Base-by-base conservation (phyloP, 1,140 invertebrate genomes). In the Pseudomyrmex gracilis region DNA sequence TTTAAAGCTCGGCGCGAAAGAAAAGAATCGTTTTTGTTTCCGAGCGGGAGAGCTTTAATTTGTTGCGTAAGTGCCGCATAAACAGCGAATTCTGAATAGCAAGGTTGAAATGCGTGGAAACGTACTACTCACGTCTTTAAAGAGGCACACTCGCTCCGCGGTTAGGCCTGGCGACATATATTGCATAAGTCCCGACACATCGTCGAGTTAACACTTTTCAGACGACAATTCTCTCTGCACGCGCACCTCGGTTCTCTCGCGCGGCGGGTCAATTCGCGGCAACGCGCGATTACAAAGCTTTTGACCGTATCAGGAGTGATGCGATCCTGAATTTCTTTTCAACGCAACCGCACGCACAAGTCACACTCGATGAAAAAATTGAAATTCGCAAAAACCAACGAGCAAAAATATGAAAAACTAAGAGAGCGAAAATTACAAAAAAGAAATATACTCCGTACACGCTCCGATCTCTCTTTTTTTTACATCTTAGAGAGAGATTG, bases 111-210 rank as follows among this genome's bases (percentile, higher is more conserved):
- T n/a, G 73, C 60, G 47, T 43, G 55, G 63, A 57, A 73, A 77
- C 57, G 77, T 61, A 74, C 15, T 64, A 61, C 60, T 57, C 64
- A 13, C 51, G 71, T 55, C 64, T 71, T 86, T 87, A 86, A 84
- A 87, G 86, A 87, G 80, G 80, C 73, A 73, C 86, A 68, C 73
- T 86, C 80, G 66, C 60, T 87, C 43, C 47, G 45, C 60, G 3
- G 43, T 64, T 64, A 57, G 22, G 20, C 51, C n/a, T 10, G 60
- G 13, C 55, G 15, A 24, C 20, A 17, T 34, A 17, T 34, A 43
- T 66, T 13, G 43, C 43, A 57, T 53, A 47, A 58, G 51, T 34
- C 20, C 20, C 20, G 43, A 4, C 10, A 4, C 10, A 57, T 70
- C 58, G 10, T 57, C 64, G 34, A 45, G 20, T 45, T 80, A 22